Base-by-base conservation (phyloP, 2,113 vertebrate genomes). In the Eretmochelys imbricata region DNA sequence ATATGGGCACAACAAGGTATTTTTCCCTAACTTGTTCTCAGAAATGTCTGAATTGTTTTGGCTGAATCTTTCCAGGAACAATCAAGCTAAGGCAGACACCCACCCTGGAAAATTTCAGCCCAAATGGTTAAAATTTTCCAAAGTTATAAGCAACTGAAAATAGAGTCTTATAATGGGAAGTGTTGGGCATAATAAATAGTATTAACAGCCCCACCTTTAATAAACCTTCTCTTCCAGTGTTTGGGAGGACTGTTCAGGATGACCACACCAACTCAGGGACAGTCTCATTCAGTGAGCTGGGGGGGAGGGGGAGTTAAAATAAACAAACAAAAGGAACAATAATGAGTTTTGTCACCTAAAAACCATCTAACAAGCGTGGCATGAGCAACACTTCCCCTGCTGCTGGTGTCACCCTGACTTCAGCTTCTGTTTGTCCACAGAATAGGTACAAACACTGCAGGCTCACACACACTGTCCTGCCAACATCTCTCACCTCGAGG, bases 41-140 rank as follows among this genome's bases (percentile, higher is more conserved):
- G 95, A 96, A 97, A 95, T 96, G 93, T 90, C 90, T 96, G 94
- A 94, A 96, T 94, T 97, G 95, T 97, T 97, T 96, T 96, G 97
- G 95, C 96, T 95, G 95, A 95, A 96, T 38, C 35, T 72, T 38
- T 19, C n/a, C 35, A 72, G 65, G n/a, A 38, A 72, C 8, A 72
- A n/a, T 72, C 35, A 72, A 72, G n/a, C 35, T 20, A 35, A 38
- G 35, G 31, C n/a, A 72, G n/a, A 90, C 96, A 96, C 90, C 95
- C 90, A 85, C 94, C 85, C 95, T 97, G 92, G 94, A 95, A 97
- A 96, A 96, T 96, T 96, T 96, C 96, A 97, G 95, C 95, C 89
- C 95, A 38, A 93, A 92, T 97, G 96, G 96, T 97, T 95, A 97
- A 97, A 96, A 96, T 95, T 95, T 96, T 96, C 96, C 95, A 38